Evolutionary conservation across 2,888 invertebrate genomes (phyloP).

Genomic region (Cotesia congregata): DNA sequence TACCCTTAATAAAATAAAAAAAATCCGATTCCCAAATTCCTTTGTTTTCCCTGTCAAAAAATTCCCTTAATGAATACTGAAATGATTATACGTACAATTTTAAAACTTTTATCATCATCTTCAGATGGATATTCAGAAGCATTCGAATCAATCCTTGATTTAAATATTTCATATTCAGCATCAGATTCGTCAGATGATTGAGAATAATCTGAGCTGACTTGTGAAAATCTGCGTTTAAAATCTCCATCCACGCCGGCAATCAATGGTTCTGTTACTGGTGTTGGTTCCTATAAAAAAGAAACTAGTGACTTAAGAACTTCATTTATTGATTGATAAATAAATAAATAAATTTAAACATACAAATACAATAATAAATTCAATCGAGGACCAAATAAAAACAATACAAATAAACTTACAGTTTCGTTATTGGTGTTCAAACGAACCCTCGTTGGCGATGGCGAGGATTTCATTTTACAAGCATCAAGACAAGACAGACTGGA

Average conservation of each 20-base stretch:
- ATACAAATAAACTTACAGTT: constrained; percentile 50
- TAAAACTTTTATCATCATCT: constrained; percentile 59
- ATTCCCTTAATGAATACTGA: not conserved
- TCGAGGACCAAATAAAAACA: not conserved
- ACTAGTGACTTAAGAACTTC: not conserved
- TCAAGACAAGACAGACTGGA: constrained; percentile 64
- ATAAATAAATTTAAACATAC: not conserved
- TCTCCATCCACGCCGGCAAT: constrained; percentile 33
- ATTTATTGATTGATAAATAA: not conserved
- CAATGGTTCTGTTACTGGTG: constrained; percentile 52
- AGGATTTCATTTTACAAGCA: constrained; percentile 58
- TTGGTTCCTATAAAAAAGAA: constrained; percentile 42
- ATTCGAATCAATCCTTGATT: constrained; percentile 53
- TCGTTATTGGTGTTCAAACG: constrained; percentile 53
- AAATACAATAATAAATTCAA: not conserved
- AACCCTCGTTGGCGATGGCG: constrained; percentile 65
- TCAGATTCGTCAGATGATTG: constrained; percentile 50
- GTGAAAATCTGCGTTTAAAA: constrained; percentile 54
- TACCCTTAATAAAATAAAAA: no score
- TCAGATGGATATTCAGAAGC: constrained; percentile 48
- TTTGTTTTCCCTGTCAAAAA: no score
- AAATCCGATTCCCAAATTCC: no score
- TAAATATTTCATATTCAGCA: constrained; percentile 51
- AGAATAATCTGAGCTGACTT: constrained; percentile 48
- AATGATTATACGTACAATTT: constrained; percentile 29